Evolutionary conservation across 2,888 invertebrate genomes (phyloP).

Genomic region (Melanargia galathea): DNA sequence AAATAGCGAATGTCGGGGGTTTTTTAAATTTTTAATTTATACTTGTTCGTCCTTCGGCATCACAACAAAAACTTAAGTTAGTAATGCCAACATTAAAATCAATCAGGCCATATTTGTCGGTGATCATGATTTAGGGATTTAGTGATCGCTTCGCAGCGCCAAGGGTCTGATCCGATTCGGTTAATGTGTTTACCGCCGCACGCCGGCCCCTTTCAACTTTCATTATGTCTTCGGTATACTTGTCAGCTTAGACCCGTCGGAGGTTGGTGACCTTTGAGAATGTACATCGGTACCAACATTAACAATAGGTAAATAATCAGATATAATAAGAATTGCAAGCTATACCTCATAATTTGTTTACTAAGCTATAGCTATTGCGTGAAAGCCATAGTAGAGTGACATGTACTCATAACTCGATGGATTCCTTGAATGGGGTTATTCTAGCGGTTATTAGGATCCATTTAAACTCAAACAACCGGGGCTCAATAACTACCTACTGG

Average conservation of each 20-base stretch:
- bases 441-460: too few species aligned
- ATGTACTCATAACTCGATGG: too few species aligned
- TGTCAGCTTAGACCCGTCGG: slow-evolving; percentile 34
- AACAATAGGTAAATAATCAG: slow-evolving; percentile 9
- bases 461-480: too few species aligned
- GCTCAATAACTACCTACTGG: too few species aligned
- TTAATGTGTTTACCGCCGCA: slow-evolving; percentile 68
- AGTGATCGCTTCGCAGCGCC: slow-evolving; percentile 40
- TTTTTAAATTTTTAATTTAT: too few species aligned
- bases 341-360: background rate
- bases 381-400: too few species aligned
- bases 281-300: background rate
- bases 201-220: slow-evolving; percentile 66
- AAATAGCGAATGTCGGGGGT: too few species aligned
- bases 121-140: slow-evolving; percentile 41
- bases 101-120: slow-evolving; percentile 34
- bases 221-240: slow-evolving; percentile 45
- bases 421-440: too few species aligned
- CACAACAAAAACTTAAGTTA: slow-evolving; percentile 20
- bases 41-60: background rate
- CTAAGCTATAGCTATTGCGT: background rate
- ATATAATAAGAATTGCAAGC: background rate
- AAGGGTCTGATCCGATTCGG: slow-evolving; percentile 59
- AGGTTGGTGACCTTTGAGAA: slow-evolving; percentile 20
- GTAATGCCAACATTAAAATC: slow-evolving; percentile 34